A percentile compares a stretch with the other conserved stretches of the same genome.
Conservation (phyloP, 2,888 invertebrate genomes). For the Drosophila gaucha region DNA sequence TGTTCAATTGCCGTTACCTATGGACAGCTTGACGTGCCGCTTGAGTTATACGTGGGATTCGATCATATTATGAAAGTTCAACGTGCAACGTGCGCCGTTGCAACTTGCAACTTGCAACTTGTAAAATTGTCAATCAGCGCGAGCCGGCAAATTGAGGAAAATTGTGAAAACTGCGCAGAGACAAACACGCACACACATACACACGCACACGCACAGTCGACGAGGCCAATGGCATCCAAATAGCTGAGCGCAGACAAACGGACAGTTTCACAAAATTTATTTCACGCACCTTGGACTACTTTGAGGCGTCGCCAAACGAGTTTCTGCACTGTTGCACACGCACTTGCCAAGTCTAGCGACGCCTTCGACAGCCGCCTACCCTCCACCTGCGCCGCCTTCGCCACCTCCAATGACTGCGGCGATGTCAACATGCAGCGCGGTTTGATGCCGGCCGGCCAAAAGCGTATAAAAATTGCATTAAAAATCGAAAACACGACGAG, state of each 20-base stretch:
- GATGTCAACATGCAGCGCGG: constrained; percentile 67
- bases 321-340: constrained; percentile 54
- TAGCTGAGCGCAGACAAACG: constrained; percentile 22
- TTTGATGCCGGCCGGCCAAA: constrained; percentile 69
- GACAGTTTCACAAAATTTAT: constrained; percentile 64
- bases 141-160: constrained; percentile 39
- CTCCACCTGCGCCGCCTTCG: constrained; percentile 12
- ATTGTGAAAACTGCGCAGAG: constrained; percentile 45
- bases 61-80: constrained; percentile 43
- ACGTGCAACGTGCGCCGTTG: constrained; percentile 11
- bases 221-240: constrained; percentile 51
- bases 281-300: constrained; percentile 79
- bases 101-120: constrained; percentile 8
- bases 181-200: neutral
- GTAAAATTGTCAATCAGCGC: constrained; percentile 27
- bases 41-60: constrained; percentile 26
- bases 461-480: constrained; percentile 64
- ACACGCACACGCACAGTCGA: neutral
- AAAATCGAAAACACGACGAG: constrained; percentile 71
- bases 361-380: constrained; percentile 25
- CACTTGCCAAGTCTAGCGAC: constrained; percentile 63
- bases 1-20: constrained; percentile 14
- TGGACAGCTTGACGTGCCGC: constrained; percentile 19
- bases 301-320: constrained; percentile 69
- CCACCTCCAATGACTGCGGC: constrained; percentile 11